Base-by-base conservation (phyloP, 2,888 invertebrate genomes). In the Oscheius sp. region DNA sequence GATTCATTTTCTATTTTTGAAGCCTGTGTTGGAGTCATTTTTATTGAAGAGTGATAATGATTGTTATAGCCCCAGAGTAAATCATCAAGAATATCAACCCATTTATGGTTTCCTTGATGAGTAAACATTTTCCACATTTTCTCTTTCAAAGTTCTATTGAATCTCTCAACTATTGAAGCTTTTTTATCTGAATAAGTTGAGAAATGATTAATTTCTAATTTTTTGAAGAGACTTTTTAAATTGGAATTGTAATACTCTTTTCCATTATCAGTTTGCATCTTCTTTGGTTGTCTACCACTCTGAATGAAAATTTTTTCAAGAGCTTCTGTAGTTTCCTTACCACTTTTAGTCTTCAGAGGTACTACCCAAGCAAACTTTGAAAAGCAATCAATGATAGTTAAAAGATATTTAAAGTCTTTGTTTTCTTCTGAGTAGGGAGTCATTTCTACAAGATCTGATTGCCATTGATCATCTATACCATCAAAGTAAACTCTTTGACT, bases 391-490 rank as follows among this genome's bases (percentile, higher is more conserved):
- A 72, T 74, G 0, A 74, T 37, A 15, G 70, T 72, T 37, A 69
- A 34, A 42, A 74, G 67, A 61, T 79, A 78, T 50, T 46, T 79
- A 46, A 46, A 71, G 12, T 52, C 74, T n/a, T 76, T 46, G 65
- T 79, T 79, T 68, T 79, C 79, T 39, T 65, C 39, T 10, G 72
- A 33, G 55, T 78, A 79, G 3, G 69, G 66, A 34, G 74, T 68
- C 79, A 79, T 78, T 69, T 70, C 70, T 39, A 73, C 75, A 10
- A 79, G 66, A 68, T 79, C 79, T 23, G 79, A 73, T 66, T 78
- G 79, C 78, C 77, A 78, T 46, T 78, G 78, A 23, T 78, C 73
- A 69, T 78, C 78, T n/a, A 71, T 71, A 2, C 39, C 48, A 58
- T 42, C 10, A 20, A 79, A 34, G 58, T 74, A 76, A 46, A 79